phyloP scores from a whole-genome alignment of 2,113 vertebrate species.

The Brachypodius melanocephalos region DNA sequence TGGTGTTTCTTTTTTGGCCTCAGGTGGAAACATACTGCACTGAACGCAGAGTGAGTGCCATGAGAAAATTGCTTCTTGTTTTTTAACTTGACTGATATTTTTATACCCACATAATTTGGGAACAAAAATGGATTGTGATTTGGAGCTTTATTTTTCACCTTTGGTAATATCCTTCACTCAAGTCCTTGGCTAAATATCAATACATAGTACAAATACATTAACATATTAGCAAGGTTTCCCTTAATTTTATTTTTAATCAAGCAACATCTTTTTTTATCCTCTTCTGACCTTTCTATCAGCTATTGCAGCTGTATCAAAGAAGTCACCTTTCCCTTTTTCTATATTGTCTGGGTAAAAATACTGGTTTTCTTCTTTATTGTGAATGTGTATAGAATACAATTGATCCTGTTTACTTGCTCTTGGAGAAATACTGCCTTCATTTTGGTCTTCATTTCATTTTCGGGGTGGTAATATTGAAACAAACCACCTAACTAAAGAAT shows the following conservation, averaged over 20 bases:
- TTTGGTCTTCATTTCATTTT: not conserved
- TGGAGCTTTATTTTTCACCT: not conserved
- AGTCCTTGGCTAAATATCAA: not conserved
- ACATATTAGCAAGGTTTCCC: not conserved
- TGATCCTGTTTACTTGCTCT: not conserved
- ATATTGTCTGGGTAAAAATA: not conserved
- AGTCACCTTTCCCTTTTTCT: not conserved
- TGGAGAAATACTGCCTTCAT: not conserved
- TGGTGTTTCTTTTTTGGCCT: not conserved
- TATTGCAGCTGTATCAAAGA: not conserved
- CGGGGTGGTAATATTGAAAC: not conserved
- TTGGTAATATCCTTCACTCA: not conserved
- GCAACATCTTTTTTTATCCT: not conserved
- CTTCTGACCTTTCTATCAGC: not conserved
- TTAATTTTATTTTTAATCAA: constrained; percentile 16
- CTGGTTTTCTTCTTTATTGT: not conserved
- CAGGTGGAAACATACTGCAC: not conserved
- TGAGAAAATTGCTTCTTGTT: not conserved
- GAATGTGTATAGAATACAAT: not conserved
- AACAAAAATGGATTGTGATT: not conserved
- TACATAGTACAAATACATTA: not conserved
- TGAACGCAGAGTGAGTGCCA: not conserved
- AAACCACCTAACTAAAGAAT: not conserved
- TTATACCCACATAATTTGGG: not conserved
- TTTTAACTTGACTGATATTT: not conserved